Percentiles rank a stretch among this genome's conserved stretches.
phyloP scores from a whole-genome alignment of 64 coral and sea anemone genomes.

The Catalaphyllia jardinei region DNA sequence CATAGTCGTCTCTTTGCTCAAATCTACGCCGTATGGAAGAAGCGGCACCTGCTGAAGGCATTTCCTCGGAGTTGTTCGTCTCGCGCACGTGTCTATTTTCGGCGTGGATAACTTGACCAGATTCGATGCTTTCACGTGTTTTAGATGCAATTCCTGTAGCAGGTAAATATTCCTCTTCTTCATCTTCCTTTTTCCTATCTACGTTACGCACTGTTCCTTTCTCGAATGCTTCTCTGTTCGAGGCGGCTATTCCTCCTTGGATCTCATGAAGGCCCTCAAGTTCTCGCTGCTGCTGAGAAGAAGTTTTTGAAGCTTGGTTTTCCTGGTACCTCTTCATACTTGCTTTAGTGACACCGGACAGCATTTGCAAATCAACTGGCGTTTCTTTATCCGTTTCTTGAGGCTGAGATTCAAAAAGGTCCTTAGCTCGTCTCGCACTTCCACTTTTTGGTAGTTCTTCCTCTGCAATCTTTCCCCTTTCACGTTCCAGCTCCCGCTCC shows the following conservation, averaged over 20 bases:
- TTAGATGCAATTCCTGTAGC: conserved; percentile 28
- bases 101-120: conserved; percentile 32
- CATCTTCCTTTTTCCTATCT: conserved; percentile 15
- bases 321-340: conserved; percentile 55
- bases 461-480: conserved; percentile 50
- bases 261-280: conserved; percentile 54
- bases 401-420: conserved; percentile 29
- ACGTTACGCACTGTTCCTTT: conserved; percentile 44
- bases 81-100: conserved; percentile 43
- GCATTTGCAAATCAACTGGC: conserved; percentile 13
- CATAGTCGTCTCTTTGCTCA: conserved; percentile 14
- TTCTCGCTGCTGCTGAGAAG: not conserved
- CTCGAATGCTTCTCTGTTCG: conserved; percentile 49
- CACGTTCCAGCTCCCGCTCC: not conserved
- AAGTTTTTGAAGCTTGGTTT: conserved; percentile 24
- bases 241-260: conserved; percentile 56
- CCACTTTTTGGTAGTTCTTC: conserved; percentile 59
- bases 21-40: conserved; percentile 40
- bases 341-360: conserved; percentile 45
- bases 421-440: conserved; percentile 51
- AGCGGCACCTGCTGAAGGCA: conserved; percentile 44
- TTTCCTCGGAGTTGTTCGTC: conserved; percentile 20
- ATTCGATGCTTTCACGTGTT: conserved; percentile 51
- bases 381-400: conserved; percentile 35
- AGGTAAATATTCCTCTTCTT: conserved; percentile 53